Evolutionary conservation across 2,113 vertebrate species (phyloP), one percentile per base, ranked within the genome.

Genomic region (Solenodon paradoxus): DNA sequence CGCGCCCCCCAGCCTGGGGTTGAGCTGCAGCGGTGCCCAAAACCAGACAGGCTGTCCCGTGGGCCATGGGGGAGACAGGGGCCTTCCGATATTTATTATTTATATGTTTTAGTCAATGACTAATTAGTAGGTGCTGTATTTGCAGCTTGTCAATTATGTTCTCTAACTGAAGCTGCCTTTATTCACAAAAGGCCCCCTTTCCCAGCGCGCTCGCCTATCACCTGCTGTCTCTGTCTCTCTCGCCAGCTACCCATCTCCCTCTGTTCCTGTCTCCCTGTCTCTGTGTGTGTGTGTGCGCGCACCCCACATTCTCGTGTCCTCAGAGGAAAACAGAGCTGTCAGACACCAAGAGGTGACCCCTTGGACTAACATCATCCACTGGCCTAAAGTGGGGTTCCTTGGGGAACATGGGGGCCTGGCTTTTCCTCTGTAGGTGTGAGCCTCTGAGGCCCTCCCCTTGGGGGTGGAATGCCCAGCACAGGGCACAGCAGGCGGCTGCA

Each of bases 91-190:
- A 99, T 99, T 99, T 99, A 99, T 99, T 99, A 99, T 99, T 99
- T 99, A 99, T 99, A 98, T 99, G 94, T 99, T 99, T 99, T 99
- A 99, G 99, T 99, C 99, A 99, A 98, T 99, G 99, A 99, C 99
- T 99, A 99, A 99, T 99, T 98, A 99, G 99, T 99, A 99, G 97
- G 98, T 98, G 99, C 99, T 99, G 99, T 99, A 99, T 99, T 99
- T 98, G 99, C 99, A 99, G 99, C 99, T 99, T 99, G 98, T 99
- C 98, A 96, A 98, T 98, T 99, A 99, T 94, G 98, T 99, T 99
- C 98, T 98, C 99, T 99, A 99, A 99, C 99, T 98, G 98, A 98
- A 99, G 98, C 98, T 99, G 99, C 99, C 99, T 99, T 99, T 99
- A 98, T 99, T 99, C 99, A 99, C 98, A 98, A 99, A 99, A 99